Conservation (phyloP, 2,888 invertebrate genomes). For the Yponomeuta plumbellus region DNA sequence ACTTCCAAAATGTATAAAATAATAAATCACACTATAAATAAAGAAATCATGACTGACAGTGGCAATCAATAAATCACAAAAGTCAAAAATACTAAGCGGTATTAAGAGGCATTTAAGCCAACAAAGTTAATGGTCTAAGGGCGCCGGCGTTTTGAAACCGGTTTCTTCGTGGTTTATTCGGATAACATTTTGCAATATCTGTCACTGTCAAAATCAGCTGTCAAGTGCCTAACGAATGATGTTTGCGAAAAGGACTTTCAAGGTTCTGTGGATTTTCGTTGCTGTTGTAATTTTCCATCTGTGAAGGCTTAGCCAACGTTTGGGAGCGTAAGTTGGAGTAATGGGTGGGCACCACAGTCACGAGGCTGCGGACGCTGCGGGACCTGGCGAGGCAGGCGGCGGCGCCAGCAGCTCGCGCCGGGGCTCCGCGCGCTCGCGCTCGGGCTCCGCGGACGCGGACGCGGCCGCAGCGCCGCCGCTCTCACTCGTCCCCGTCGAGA, state of each 20-base stretch:
- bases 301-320: neutral
- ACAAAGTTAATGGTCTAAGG: no score
- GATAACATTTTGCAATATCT: no score
- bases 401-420: slow-evolving; percentile 58
- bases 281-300: slow-evolving; percentile 11
- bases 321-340: slow-evolving; percentile 15
- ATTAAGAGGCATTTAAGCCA: no score
- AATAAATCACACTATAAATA: no score
- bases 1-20: no score
- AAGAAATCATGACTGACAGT: no score
- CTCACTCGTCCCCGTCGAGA: slow-evolving; percentile 85
- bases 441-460: slow-evolving; percentile 81
- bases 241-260: slow-evolving; percentile 7
- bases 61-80: no score
- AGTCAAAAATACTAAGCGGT: no score
- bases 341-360: slow-evolving; percentile 67
- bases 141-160: no score
- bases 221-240: neutral
- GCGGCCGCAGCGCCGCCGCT: slow-evolving; percentile 72
- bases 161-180: no score
- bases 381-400: slow-evolving; percentile 44
- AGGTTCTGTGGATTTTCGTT: neutral
- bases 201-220: no score
- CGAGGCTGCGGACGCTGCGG: slow-evolving; percentile 40
- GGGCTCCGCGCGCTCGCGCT: slow-evolving; percentile 74